phyloP scores from a whole-genome alignment of 2,888 invertebrate genomes.

The Ormyrus labotus region DNA sequence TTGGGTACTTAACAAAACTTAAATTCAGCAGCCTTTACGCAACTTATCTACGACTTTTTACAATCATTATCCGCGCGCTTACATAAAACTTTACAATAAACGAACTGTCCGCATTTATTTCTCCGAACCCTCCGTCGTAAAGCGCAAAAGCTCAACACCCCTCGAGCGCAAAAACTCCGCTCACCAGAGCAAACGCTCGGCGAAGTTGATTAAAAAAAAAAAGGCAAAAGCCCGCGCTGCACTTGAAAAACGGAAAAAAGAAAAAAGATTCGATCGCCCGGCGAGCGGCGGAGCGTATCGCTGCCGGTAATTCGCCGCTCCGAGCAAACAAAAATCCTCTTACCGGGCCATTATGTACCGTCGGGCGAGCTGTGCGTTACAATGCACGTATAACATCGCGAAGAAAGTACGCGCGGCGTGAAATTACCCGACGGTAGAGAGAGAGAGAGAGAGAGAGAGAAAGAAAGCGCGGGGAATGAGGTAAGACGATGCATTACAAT shows the following conservation, averaged over 20 bases:
- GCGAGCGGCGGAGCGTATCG: background rate
- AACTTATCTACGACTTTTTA: too few relatives aligned
- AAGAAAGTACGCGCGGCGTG: slow-evolving; percentile 38
- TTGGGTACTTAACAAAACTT: too few relatives aligned
- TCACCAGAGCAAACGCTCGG: background rate
- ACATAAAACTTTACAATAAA: too few relatives aligned
- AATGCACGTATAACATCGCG: background rate
- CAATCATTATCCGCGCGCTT: too few relatives aligned
- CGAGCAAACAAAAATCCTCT: slow-evolving; percentile 29
- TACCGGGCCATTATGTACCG: background rate
- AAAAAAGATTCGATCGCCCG: background rate
- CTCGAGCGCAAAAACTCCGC: too few relatives aligned
- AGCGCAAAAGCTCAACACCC: too few relatives aligned
- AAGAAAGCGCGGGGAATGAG: slow-evolving; percentile 63
- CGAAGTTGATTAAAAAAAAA: background rate
- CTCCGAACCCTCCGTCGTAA: too few relatives aligned
- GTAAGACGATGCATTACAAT: slow-evolving; percentile 66
- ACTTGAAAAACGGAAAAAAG: background rate
- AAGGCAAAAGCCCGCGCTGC: too few relatives aligned
- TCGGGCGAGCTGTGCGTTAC: background rate
- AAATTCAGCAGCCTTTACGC: too few relatives aligned
- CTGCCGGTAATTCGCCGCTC: too few relatives aligned
- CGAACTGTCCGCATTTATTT: too few relatives aligned
- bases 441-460: slow-evolving; percentile 59
- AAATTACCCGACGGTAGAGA: slow-evolving; percentile 60